Conservation (phyloP, 2,113 vertebrate genomes). For the Callionymus lyra region DNA sequence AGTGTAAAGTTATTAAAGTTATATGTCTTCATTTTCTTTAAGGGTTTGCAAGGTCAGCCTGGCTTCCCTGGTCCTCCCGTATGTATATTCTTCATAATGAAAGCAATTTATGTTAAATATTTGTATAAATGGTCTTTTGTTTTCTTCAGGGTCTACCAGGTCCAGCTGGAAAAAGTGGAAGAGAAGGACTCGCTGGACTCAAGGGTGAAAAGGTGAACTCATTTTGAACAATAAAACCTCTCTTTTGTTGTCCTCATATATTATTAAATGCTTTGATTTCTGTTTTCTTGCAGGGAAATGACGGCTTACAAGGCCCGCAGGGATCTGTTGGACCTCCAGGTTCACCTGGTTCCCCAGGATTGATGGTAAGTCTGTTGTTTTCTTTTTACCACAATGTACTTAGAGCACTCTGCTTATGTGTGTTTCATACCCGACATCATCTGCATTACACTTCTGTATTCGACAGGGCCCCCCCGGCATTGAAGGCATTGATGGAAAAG, state of each 20-base stretch:
- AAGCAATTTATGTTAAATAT: neutral
- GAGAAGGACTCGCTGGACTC: constrained; percentile 70
- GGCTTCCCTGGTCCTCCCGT: constrained; percentile 87
- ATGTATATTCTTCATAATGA: constrained; percentile 36
- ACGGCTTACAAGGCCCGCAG: constrained; percentile 73
- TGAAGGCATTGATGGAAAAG: constrained; percentile 87
- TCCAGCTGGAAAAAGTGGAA: constrained; percentile 78
- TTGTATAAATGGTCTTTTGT: neutral
- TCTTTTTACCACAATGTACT: no score
- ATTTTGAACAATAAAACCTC: neutral
- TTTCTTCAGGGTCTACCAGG: constrained; percentile 77
- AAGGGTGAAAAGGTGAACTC: constrained; percentile 77
- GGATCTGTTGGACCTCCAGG: constrained; percentile 72
- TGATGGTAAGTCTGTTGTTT: constrained; percentile 40
- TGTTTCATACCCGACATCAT: neutral
- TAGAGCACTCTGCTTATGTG: no score
- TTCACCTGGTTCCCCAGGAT: constrained; percentile 73
- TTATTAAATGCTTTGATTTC: neutral
- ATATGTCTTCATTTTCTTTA: constrained; percentile 9
- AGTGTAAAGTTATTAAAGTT: neutral
- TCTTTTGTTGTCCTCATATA: neutral
- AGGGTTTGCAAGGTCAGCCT: constrained; percentile 89
- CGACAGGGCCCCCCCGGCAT: constrained; percentile 81
- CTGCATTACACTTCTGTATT: constrained; percentile 1
- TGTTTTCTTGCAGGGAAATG: constrained; percentile 68